Evolutionary conservation across 1,140 invertebrate genomes (phyloP), one percentile per base, ranked within the genome.

Genomic region (Drosophila melanogaster): DNA sequence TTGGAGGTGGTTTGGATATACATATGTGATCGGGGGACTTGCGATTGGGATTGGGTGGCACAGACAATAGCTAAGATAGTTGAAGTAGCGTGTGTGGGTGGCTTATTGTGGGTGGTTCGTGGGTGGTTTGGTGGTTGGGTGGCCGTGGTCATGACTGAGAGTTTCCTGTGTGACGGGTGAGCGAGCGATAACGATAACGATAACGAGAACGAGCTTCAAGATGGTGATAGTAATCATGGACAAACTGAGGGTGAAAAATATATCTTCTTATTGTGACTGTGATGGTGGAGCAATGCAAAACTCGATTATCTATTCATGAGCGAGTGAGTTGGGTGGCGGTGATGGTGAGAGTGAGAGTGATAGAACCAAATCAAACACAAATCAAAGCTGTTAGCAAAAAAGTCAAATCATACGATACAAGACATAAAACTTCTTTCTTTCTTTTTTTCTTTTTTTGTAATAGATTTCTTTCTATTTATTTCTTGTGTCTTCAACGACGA

Each of bases 381-480:
- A 89, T 86, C 69, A 86, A 79, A 87, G 83, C 84, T 72, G 59
- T 84, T 83, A 67, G 80, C 76, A 79, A 83, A 84, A 71, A 71
- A 70, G 70, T 78, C 55, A 86, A 81, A 86, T 85, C 51, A 89
- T 89, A 89, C 60, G 46, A 80, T 57, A 78, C 49, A 87, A 89
- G 64, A 69, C 81, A 79, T 77, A 67, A 87, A 81, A 80, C 62
- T 71, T 75, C 58, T 81, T 78, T 86, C 69, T 86, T 85, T 77
- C 62, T 77, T 71, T 81, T 70, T 46, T 43, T 70, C 12, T 37
- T 38, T 38, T 38, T 14, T 38, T 38, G 11, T 46, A 33, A 69
- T 57, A 38, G 37, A 44, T 60, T 74, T 75, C 26, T 38, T 76
- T 65, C 14, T 75, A 26, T 59, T 35, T 40, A 11, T 44, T 49